Percentiles rank a stretch among this genome's conserved stretches.
phyloP scores from a whole-genome alignment of 2,113 vertebrate genomes.

The Sakesphorus luctuosus region DNA sequence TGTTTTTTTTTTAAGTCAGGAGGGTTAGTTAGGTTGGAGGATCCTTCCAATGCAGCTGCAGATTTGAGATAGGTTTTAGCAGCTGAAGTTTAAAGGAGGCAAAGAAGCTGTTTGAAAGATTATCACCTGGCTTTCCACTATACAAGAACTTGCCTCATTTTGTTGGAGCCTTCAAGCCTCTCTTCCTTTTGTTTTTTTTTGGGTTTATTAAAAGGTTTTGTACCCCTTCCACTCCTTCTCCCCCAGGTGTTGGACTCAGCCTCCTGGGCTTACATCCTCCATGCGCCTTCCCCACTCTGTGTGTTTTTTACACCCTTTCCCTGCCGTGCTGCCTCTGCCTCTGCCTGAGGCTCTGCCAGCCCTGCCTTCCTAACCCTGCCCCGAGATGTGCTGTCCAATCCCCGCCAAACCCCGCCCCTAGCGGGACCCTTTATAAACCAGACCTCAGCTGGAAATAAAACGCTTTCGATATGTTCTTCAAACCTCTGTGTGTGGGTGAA shows the following conservation, averaged over 20 bases:
- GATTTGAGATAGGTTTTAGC: constrained; percentile 45
- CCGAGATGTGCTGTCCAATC: too few species aligned
- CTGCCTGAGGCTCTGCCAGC: too few species aligned
- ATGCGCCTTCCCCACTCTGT: too few species aligned
- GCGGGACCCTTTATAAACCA: too few species aligned
- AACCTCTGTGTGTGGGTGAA: too few species aligned
- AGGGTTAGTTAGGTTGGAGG: constrained; percentile 41
- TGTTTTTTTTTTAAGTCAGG: constrained; percentile 25
- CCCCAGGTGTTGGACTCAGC: background rate
- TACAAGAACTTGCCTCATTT: constrained; percentile 35
- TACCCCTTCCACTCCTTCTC: constrained; percentile 34
- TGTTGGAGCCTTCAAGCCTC: constrained; percentile 32
- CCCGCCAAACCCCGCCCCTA: too few species aligned
- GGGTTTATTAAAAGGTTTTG: constrained; percentile 56
- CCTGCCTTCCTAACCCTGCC: too few species aligned
- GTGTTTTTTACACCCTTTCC: too few species aligned
- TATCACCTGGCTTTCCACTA: background rate
- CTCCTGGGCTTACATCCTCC: too few species aligned
- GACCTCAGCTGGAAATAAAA: too few species aligned
- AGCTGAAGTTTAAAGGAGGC: constrained; percentile 44
- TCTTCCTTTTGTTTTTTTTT: constrained; percentile 61
- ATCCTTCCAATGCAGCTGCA: constrained; percentile 46
- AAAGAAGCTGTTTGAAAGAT: constrained; percentile 34
- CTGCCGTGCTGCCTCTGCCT: too few species aligned
- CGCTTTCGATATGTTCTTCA: too few species aligned